These are phyloP conservation scores for Cyclophora albipunctata DNA, from an alignment of 2,888 invertebrate genomes.

Conservation along the genomic window DNA sequence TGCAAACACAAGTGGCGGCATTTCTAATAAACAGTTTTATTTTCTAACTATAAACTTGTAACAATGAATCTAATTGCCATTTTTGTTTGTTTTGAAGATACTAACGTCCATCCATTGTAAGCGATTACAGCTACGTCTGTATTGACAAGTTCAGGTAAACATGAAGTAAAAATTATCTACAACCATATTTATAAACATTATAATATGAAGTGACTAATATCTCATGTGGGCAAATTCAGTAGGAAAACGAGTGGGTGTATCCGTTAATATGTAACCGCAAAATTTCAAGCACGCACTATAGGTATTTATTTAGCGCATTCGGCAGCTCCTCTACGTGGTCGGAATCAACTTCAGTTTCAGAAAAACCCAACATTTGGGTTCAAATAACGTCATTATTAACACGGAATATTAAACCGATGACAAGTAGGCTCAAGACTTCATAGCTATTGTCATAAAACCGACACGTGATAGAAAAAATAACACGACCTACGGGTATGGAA, in stretches of 20 bases:
- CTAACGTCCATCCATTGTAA: too few relatives aligned
- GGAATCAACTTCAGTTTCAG: conserved; percentile 31
- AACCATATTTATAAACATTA: too few relatives aligned
- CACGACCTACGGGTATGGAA: conserved; percentile 20
- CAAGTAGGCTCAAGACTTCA: conserved; percentile 31
- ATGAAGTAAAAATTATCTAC: too few relatives aligned
- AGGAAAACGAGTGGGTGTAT: too few relatives aligned
- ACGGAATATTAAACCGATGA: conserved; percentile 8
- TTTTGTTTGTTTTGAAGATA: background rate
- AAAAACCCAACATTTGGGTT: conserved; percentile 26
- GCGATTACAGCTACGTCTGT: too few relatives aligned
- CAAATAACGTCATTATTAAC: conserved; percentile 27
- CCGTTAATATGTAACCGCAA: too few relatives aligned
- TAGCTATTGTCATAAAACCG: conserved; percentile 41
- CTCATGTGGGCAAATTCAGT: too few relatives aligned
- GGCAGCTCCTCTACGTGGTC: conserved; percentile 22
- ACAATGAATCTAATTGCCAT: background rate
- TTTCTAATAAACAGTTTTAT: conserved; percentile 1
- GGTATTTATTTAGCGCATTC: too few relatives aligned
- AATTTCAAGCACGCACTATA: conserved; percentile 11
- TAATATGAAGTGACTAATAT: too few relatives aligned
- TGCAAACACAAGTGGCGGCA: conserved; percentile 1
- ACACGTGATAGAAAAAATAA: conserved; percentile 50
- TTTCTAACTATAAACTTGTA: conserved; percentile 5
- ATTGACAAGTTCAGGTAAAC: too few relatives aligned